These are phyloP conservation scores for Bucco capensis DNA, from an alignment of 2,113 vertebrate species.

Conservation along the genomic window DNA sequence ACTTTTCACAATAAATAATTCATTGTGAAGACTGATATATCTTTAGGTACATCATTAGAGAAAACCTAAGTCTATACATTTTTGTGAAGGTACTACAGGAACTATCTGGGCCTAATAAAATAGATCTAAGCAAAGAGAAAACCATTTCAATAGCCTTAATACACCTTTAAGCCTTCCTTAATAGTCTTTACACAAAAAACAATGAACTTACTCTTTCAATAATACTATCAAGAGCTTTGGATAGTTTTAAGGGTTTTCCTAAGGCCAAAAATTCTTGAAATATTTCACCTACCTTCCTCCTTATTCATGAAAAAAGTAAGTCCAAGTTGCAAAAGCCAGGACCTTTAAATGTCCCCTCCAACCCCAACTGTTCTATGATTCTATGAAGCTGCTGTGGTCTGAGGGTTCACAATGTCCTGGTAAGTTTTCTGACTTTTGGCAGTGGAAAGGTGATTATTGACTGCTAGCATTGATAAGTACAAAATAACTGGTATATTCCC, in stretches of 20 bases:
- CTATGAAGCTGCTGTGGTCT: background rate
- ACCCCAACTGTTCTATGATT: background rate
- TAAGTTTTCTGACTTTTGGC: background rate
- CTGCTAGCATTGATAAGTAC: background rate
- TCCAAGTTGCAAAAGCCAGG: background rate
- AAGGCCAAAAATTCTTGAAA: background rate
- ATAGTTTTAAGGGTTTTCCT: background rate
- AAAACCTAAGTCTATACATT: background rate
- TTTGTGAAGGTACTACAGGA: background rate
- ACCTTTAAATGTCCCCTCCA: background rate
- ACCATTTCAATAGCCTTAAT: background rate
- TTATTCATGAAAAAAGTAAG: background rate
- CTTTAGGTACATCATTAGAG: background rate
- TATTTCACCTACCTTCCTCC: background rate
- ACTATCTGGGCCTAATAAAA: background rate
- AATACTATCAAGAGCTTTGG: background rate
- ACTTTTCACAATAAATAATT: background rate
- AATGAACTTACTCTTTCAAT: background rate
- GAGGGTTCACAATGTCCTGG: background rate
- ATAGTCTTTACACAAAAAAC: background rate
- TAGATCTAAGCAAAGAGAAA: background rate
- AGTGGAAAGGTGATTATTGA: background rate
- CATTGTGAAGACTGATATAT: background rate
- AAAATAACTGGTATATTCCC: background rate
- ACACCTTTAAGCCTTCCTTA: background rate